These are phyloP conservation scores for Drosophila falleni DNA, from an alignment of 2,888 invertebrate species.

Conservation along the genomic window DNA sequence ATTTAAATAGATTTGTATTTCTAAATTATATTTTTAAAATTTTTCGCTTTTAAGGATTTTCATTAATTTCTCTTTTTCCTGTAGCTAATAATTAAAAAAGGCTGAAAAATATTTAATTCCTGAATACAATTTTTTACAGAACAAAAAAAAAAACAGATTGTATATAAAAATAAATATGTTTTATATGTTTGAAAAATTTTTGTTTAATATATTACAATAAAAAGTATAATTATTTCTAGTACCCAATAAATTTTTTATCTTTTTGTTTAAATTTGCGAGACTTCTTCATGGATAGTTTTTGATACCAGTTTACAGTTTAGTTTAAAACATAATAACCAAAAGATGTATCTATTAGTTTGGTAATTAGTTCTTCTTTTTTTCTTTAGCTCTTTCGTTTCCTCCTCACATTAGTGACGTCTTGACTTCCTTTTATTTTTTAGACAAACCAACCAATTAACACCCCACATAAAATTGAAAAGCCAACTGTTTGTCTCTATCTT, in stretches of 20 bases:
- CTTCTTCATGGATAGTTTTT: background rate
- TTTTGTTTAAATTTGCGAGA: background rate
- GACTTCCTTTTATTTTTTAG: constrained; percentile 29
- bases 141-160: background rate
- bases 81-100: background rate
- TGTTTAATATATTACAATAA: background rate
- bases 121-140: background rate
- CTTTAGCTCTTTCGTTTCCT: constrained; percentile 24
- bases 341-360: background rate
- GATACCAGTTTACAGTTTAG: background rate
- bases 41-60: background rate
- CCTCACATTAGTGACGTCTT: constrained; percentile 19
- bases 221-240: constrained; percentile 2
- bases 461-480: constrained; percentile 51
- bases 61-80: background rate
- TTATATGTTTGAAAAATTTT: background rate
- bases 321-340: background rate
- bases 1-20: background rate
- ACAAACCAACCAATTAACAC: constrained; percentile 62
- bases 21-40: background rate
- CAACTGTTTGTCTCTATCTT: constrained; percentile 41
- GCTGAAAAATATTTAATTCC: background rate
- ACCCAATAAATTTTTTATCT: background rate
- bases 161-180: background rate
- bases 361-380: background rate